These are phyloP conservation scores for Todiramphus saurophagus DNA, from an alignment of 2,113 vertebrate species.

Conservation along the genomic window DNA sequence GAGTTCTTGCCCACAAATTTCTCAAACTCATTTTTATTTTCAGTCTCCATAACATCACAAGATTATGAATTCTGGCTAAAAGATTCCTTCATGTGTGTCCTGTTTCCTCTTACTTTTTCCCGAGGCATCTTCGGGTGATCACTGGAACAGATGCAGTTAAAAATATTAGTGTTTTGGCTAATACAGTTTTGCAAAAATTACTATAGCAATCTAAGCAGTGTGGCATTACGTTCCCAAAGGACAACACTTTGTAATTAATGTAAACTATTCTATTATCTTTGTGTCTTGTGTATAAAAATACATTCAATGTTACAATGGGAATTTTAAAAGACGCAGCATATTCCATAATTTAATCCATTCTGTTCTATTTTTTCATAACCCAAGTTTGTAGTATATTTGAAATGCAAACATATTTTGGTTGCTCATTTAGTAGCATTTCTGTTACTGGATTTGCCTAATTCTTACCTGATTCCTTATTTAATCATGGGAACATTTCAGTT, in stretches of 20 bases:
- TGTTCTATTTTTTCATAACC: background rate
- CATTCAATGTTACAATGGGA: background rate
- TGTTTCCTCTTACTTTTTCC: background rate
- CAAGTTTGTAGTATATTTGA: background rate
- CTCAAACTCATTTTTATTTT: background rate
- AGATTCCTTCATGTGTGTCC: background rate
- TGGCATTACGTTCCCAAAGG: background rate
- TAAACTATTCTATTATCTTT: background rate
- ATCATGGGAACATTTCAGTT: background rate
- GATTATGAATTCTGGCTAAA: background rate
- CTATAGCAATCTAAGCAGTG: background rate
- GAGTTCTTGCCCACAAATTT: background rate
- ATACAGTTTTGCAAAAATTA: background rate
- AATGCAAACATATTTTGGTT: background rate
- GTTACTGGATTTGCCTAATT: background rate
- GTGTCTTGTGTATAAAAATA: background rate
- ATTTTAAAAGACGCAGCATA: background rate
- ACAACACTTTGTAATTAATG: background rate
- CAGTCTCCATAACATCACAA: background rate
- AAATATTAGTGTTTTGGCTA: background rate
- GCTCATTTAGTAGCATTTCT: background rate
- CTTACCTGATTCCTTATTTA: background rate
- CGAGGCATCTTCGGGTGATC: background rate
- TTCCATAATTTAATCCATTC: background rate
- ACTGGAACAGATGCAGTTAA: background rate